Base-by-base conservation (phyloP, 2,113 vertebrate genomes). In the Piprites chloris region DNA sequence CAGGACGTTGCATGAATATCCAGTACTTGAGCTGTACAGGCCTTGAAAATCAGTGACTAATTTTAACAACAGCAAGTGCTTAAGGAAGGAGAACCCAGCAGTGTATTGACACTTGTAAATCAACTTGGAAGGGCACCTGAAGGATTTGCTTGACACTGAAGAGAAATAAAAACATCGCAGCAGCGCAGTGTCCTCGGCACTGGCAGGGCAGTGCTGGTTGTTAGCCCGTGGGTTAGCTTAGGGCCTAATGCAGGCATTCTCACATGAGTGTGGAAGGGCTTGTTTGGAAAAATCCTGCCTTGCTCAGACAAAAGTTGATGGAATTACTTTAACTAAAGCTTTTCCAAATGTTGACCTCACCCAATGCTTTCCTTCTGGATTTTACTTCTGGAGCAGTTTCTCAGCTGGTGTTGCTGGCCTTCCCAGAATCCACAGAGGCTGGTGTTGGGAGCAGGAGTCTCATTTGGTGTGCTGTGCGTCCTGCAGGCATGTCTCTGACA, bases 81-180 rank as follows among this genome's bases (percentile, higher is more conserved):
- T 87, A 88, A 95, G 95, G 74, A 73, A 91, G 47, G 77, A 52
- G 65, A 79, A 55, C 67, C 74, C 63, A 72, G 84, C 52, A 33
- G 55, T 55, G 11, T 66, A 16, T 58, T 81, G 91, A 69, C 93
- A 65, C 71, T 96, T 27, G 19, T 97, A 91, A 97, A 94, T 91
- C 68, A 83, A 20, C 35, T 53, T 53, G 87, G 91, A 92, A 95
- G 94, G 92, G 66, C 79, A 33, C 67, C 39, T 84, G 88, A 71
- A 96, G 93, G 88, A 87, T 92, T 95, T 89, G 79, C 81, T 93
- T 96, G 86, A 96, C 91, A 88, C 89, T 84, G 65, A 88, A 68
- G 39, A 68, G 97, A 96, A 97, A 96, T 78, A 50, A 89, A 97
- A 95, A 84, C 93, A 59, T 56, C 39, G 20, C 20, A 83, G 67